Evolutionary conservation across 1,140 invertebrate species (phyloP).

Genomic region (Saxidomus purpurata): DNA sequence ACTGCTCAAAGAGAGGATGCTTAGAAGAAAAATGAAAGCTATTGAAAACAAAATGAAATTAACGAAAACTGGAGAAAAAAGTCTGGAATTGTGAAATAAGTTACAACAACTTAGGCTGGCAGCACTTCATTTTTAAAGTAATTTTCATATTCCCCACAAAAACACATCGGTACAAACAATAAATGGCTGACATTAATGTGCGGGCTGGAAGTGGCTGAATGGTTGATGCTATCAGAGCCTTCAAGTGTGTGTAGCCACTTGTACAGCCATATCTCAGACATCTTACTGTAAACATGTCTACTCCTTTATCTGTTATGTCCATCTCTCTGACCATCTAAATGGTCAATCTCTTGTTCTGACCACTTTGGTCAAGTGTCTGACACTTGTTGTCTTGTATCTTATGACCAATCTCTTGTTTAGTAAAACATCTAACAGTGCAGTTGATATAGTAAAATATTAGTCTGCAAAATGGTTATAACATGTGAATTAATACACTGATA

Average conservation of each 20-base stretch:
- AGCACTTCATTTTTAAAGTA: neutral
- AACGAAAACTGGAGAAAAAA: neutral
- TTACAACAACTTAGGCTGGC: neutral
- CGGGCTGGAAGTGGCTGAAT: neutral
- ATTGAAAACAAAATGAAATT: no score
- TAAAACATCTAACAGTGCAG: neutral
- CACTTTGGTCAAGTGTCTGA: conserved; percentile 23
- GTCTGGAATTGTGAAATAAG: neutral
- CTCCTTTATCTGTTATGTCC: neutral
- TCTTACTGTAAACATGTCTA: conserved; percentile 52
- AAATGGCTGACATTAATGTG: conserved; percentile 20
- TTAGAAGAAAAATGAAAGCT: no score
- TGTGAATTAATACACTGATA: no score
- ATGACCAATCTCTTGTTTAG: neutral
- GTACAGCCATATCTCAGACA: neutral
- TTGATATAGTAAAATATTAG: neutral
- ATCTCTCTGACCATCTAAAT: conserved; percentile 19
- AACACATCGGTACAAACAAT: neutral
- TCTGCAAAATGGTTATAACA: no score
- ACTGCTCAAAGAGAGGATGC: neutral
- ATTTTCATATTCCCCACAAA: neutral
- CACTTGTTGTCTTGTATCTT: conserved; percentile 23
- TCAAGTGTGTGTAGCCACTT: conserved; percentile 38
- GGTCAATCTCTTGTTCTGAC: conserved; percentile 37
- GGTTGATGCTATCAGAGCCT: neutral